phyloP scores from a whole-genome alignment of 2,797 vertebrate genomes.

The Euphonia xanthogaster region DNA sequence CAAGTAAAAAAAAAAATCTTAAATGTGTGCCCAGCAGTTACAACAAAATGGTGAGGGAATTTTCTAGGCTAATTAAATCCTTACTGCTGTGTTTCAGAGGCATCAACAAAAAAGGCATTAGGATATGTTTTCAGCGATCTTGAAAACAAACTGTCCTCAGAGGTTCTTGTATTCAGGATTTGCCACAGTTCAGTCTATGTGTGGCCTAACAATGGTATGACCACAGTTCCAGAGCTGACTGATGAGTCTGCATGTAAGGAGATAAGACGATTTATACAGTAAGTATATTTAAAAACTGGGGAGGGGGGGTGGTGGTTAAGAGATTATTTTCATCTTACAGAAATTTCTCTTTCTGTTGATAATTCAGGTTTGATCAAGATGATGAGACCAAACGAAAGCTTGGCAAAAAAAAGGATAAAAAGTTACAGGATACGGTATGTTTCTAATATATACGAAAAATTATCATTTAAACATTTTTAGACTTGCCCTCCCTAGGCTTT shows the following conservation, averaged over 20 bases:
- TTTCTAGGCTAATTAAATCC: not conserved
- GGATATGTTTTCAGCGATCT: slow-evolving; percentile 82
- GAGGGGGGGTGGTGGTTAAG: not conserved
- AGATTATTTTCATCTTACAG: not conserved
- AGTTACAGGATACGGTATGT: slow-evolving; percentile 69
- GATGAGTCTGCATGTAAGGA: slow-evolving; percentile 80
- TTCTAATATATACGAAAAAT: not conserved
- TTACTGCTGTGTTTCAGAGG: slow-evolving; percentile 71
- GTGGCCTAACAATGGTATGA: slow-evolving; percentile 86
- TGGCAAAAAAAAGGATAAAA: slow-evolving; percentile 79
- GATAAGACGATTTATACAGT: slow-evolving; percentile 83
- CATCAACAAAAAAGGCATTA: slow-evolving; percentile 76
- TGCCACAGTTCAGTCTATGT: slow-evolving; percentile 84
- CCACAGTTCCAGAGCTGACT: slow-evolving; percentile 76
- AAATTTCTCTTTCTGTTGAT: slow-evolving; percentile 25
- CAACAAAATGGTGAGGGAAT: not conserved
- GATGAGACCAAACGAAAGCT: slow-evolving; percentile 73
- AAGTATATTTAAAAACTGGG: slow-evolving; percentile 53
- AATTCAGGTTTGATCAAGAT: slow-evolving; percentile 72
- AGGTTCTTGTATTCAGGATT: slow-evolving; percentile 83
- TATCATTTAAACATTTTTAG: not conserved
- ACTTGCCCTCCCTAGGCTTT: not conserved
- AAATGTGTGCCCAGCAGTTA: not conserved
- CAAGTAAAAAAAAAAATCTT: not conserved
- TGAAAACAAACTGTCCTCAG: slow-evolving; percentile 81